phyloP scores from a whole-genome alignment of 2,113 vertebrate genomes.

The Poeciliopsis prolifica region DNA sequence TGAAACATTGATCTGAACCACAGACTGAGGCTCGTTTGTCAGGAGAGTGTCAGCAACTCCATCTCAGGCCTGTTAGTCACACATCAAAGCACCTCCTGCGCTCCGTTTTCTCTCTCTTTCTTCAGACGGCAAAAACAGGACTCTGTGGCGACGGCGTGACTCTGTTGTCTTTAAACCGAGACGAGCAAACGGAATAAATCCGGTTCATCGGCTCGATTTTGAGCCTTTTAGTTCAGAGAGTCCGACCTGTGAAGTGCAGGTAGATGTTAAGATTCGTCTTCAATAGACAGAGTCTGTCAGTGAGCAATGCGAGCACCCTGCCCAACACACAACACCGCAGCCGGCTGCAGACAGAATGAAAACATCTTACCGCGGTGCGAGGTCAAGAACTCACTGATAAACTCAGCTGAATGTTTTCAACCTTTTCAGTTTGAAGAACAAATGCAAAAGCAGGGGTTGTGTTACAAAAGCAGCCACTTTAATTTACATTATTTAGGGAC shows the following conservation, averaged over 20 bases:
- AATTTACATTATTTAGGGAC: no score
- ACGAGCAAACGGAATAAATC: conserved; percentile 1
- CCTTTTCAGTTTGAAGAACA: not conserved
- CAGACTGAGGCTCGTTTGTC: conserved; percentile 54
- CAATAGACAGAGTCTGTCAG: not conserved
- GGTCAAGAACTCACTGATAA: not conserved
- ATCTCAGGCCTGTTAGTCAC: conserved; percentile 31
- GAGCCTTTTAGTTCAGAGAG: not conserved
- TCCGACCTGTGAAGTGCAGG: not conserved
- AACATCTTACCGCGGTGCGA: not conserved
- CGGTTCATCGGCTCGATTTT: not conserved
- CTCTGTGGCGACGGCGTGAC: not conserved
- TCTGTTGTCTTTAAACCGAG: not conserved
- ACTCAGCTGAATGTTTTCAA: not conserved
- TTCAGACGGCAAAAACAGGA: conserved; percentile 3
- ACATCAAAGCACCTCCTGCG: conserved; percentile 29
- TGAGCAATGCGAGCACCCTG: not conserved
- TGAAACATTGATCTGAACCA: conserved; percentile 58
- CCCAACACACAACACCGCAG: not conserved
- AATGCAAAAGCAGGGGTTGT: not conserved
- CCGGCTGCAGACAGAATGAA: not conserved
- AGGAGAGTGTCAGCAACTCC: conserved; percentile 42
- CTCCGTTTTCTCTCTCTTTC: not conserved
- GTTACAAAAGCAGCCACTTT: no score
- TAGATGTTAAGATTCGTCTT: not conserved